phyloP scores from a whole-genome alignment of 1,140 invertebrate species.

The Caligus rogercresseyi region DNA sequence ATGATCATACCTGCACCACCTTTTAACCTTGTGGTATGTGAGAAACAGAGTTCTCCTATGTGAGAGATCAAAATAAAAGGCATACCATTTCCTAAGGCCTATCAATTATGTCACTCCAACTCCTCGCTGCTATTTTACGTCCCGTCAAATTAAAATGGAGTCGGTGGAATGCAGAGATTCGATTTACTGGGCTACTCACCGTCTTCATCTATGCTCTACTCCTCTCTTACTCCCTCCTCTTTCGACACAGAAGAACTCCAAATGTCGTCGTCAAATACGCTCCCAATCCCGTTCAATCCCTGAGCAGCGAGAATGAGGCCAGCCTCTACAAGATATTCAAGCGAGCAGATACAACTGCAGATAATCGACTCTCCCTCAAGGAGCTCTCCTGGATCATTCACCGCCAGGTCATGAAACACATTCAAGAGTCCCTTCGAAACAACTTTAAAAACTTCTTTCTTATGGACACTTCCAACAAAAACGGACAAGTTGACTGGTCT shows the following conservation, averaged over 20 bases:
- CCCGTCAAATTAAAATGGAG: background rate
- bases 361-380: background rate
- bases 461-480: slow-evolving; percentile 49
- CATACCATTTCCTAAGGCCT: no score
- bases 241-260: background rate
- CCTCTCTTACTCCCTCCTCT: background rate
- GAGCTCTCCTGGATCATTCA: slow-evolving; percentile 7
- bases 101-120: no score
- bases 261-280: background rate
- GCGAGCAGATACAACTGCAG: slow-evolving; percentile 2
- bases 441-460: slow-evolving; percentile 50
- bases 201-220: background rate
- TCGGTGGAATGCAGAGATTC: background rate
- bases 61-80: no score
- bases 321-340: background rate
- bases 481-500: slow-evolving; percentile 58
- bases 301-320: background rate
- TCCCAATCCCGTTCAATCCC: background rate
- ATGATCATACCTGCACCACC: no score
- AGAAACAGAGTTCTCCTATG: no score
- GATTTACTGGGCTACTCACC: background rate
- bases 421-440: slow-evolving; percentile 46
- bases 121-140: background rate
- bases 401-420: slow-evolving; percentile 32
- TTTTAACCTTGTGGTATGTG: no score